Conservation (phyloP, 2,888 invertebrate species). For the Palloptera scutellata region DNA sequence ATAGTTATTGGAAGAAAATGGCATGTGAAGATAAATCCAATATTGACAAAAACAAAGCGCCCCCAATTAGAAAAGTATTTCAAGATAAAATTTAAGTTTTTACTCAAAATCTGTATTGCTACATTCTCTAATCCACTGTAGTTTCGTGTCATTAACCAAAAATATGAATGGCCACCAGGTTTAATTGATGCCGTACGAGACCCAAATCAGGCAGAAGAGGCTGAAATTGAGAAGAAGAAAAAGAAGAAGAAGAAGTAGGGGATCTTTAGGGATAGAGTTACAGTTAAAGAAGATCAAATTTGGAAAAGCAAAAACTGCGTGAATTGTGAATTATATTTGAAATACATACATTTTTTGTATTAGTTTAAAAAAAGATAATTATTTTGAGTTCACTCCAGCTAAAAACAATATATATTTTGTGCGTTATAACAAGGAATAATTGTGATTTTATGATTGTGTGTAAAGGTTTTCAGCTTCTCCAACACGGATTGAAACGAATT, state of each 20-base stretch:
- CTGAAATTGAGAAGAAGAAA: conserved; percentile 1
- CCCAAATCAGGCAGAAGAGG: background rate
- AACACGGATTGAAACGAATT: too few relatives aligned
- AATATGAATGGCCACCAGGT: conserved; percentile 43
- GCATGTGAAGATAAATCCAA: conserved; percentile 19
- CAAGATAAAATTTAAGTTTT: background rate
- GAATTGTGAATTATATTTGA: too few relatives aligned
- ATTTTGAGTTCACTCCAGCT: too few relatives aligned
- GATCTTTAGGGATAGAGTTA: conserved; percentile 5
- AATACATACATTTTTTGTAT: too few relatives aligned
- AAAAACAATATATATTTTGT: too few relatives aligned
- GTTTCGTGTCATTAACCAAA: conserved; percentile 43
- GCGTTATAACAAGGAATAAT: too few relatives aligned
- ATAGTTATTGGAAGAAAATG: conserved; percentile 24
- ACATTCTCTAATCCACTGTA: conserved; percentile 12
- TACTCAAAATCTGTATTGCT: background rate
- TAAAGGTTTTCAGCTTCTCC: too few relatives aligned
- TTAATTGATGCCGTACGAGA: conserved; percentile 42
- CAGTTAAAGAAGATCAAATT: background rate
- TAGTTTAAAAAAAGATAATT: too few relatives aligned
- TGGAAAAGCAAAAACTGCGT: background rate
- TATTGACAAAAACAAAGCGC: conserved; percentile 17
- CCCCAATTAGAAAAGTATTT: conserved; percentile 43
- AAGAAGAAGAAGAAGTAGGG: conserved; percentile 6
- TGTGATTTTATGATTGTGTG: too few relatives aligned